Evolutionary conservation across 2,113 vertebrate species (phyloP).

Genomic region (Reinhardtius hippoglossoides): DNA sequence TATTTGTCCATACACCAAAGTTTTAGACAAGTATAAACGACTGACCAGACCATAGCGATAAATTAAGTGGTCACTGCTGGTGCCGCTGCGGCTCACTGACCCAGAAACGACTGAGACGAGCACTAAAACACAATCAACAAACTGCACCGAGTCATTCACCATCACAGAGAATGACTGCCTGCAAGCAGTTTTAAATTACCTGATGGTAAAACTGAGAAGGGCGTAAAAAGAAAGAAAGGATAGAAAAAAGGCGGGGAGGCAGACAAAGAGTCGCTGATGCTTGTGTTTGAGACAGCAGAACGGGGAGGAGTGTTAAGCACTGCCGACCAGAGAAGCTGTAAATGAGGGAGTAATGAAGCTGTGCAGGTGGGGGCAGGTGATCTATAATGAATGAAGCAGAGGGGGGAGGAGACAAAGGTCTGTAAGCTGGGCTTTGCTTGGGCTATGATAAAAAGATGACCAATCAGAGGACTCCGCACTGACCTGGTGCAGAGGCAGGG

Average conservation of each 20-base stretch:
- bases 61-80: background rate
- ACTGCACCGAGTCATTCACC: constrained; percentile 61
- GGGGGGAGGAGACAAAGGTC: constrained; percentile 40
- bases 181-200: background rate
- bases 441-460: background rate
- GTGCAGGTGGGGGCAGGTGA: constrained; percentile 75
- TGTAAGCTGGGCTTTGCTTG: constrained; percentile 15
- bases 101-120: constrained; percentile 75
- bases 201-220: background rate
- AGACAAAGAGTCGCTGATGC: constrained; percentile 53
- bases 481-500: constrained; percentile 31
- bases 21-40: background rate
- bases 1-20: background rate
- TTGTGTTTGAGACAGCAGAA: constrained; percentile 46
- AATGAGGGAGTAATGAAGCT: constrained; percentile 80
- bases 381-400: constrained; percentile 78
- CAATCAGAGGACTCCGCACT: constrained; percentile 32
- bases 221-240: constrained; percentile 36
- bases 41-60: background rate
- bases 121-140: constrained; percentile 77
- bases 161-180: constrained; percentile 20
- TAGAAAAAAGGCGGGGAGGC: constrained; percentile 7
- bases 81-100: constrained; percentile 61
- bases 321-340: constrained; percentile 69
- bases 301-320: constrained; percentile 43